Conservation (phyloP, 23 tunicate species). For the Ciona savignyi region DNA sequence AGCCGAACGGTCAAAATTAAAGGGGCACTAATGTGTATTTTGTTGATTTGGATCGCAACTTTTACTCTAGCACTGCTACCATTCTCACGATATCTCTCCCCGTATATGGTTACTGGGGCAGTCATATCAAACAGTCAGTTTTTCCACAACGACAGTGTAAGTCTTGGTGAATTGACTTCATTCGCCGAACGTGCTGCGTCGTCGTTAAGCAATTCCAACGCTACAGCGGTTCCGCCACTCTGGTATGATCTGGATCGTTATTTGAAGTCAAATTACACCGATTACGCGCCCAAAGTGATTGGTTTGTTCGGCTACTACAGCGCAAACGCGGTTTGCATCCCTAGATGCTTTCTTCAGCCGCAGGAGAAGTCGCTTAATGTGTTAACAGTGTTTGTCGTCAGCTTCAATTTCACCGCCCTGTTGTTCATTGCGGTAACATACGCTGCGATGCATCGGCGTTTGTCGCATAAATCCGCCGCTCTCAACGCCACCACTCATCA, state of each 20-base stretch:
- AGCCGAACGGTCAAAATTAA: not conserved
- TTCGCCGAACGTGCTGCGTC: conserved; percentile 13
- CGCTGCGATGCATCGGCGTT: conserved; percentile 5
- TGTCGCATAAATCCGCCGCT: not conserved
- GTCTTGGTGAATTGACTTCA: conserved; percentile 5
- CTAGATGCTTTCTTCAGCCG: conserved; percentile 1
- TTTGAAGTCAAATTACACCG: no score
- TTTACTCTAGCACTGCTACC: conserved; percentile 25
- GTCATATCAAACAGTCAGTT: conserved; percentile 4
- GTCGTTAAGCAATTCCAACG: no score
- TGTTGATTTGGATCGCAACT: conserved; percentile 16
- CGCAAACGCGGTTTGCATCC: conserved; percentile 34
- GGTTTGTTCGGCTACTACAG: conserved; percentile 44
- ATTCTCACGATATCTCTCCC: not conserved
- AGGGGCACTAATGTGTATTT: not conserved
- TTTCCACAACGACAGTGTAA: conserved; percentile 21
- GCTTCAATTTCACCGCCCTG: conserved; percentile 20
- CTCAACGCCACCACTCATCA: not conserved
- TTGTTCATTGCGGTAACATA: conserved; percentile 15
- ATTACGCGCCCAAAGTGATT: conserved; percentile 3
- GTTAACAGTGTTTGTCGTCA: conserved; percentile 10
- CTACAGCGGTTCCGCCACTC: no score
- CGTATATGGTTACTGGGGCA: conserved; percentile 15
- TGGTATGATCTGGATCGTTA: no score
- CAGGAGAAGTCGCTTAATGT: not conserved